Conservation (phyloP, 2,797 vertebrate species). For the Phylloscopus collybita region DNA sequence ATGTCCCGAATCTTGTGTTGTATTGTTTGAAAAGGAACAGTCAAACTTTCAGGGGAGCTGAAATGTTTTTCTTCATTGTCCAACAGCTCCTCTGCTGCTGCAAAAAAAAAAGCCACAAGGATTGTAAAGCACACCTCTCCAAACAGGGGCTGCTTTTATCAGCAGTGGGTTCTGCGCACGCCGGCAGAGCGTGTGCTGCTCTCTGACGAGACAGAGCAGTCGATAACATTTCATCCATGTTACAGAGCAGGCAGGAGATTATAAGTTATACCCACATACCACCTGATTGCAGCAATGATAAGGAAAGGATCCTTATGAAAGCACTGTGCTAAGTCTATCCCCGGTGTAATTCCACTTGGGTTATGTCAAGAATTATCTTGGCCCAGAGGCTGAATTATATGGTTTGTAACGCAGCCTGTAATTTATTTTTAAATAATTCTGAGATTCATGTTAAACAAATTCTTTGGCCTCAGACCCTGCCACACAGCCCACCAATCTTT, state of each 20-base stretch:
- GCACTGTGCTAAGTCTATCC: neutral
- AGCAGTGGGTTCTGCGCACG: neutral
- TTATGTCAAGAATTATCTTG: constrained; percentile 29
- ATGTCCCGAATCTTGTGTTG: constrained; percentile 64
- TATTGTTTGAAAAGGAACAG: constrained; percentile 73
- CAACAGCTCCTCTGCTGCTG: constrained; percentile 42
- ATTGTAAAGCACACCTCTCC: constrained; percentile 36
- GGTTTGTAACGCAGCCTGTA: neutral
- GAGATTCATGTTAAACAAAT: neutral
- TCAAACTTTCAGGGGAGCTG: constrained; percentile 69
- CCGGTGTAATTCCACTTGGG: neutral
- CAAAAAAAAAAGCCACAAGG: constrained; percentile 13
- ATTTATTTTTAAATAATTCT: constrained; percentile 18
- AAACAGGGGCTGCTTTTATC: constrained; percentile 8
- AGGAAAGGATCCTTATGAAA: constrained; percentile 25
- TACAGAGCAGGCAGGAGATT: constrained; percentile 1
- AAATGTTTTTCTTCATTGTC: constrained; percentile 69
- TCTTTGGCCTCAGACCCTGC: neutral
- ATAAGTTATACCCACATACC: neutral
- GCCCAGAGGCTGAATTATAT: neutral
- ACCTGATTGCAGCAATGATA: neutral
- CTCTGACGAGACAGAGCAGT: neutral
- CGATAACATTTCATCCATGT: neutral
- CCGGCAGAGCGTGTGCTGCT: neutral
- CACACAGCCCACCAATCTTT: neutral